Evolutionary conservation across 2,113 vertebrate species (phyloP), one percentile per base, ranked within the genome.

Genomic region (Cariama cristata): DNA sequence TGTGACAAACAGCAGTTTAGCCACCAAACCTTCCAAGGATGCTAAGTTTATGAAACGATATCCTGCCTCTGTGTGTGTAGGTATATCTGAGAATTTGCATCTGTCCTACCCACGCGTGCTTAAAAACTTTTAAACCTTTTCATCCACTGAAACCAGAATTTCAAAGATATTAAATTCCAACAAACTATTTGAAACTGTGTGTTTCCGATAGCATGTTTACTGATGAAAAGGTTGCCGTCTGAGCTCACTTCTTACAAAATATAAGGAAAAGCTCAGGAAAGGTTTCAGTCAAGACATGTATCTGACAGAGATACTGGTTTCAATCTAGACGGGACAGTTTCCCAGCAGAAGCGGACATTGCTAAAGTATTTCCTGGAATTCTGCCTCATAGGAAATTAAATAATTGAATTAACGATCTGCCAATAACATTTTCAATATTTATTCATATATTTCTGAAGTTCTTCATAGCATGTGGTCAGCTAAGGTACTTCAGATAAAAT

Each of bases 61-160:
- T 12, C 56, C 67, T 75, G 30, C 16, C 83, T 68, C 50, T 76
- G 5, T 58, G 18, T 9, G 6, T 52, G 8, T 50, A 75, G 23
- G 8, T 86, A 11, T 64, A 45, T 27, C 12, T 49, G 27, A 88
- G 11, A 42, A 50, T 32, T 27, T 42, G 44, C 8, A 24, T 80
- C 26, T 32, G 15, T 80, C n/a, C 49, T 45, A 68, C 21, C 50
- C 18, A 5, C 1, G 0, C 2, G 3, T 23, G 8, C 47, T 67
- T 44, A 86, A 52, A 94, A 88, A 33, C 4, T 49, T 77, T 49
- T 33, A 79, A 72, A 59, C 4, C 3, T 81, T 81, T 53, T 18
- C 26, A 67, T 47, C 12, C 33, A 49, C 27, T 63, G 40, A 86
- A 90, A 53, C 3, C 4, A 50, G 14, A 67, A 79, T 67, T 88